phyloP scores from a whole-genome alignment of 2,113 vertebrate genomes.

The Dolichotis patagonum region DNA sequence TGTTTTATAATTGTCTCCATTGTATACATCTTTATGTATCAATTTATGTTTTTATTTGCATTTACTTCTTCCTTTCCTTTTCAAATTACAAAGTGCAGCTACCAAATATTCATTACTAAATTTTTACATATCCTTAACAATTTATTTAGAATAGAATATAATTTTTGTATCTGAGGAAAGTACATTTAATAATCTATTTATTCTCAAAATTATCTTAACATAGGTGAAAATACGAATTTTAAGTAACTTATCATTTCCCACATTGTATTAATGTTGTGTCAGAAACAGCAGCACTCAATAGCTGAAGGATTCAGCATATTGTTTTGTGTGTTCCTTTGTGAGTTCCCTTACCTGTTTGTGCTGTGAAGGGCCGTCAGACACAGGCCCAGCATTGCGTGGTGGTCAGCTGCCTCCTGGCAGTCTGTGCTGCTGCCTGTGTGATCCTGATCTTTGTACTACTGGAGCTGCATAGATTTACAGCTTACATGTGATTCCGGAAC shows the following conservation, averaged over 20 bases:
- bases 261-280: neutral
- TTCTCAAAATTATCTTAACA: neutral
- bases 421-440: neutral
- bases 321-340: neutral
- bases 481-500: neutral
- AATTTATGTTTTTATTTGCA: neutral
- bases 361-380: neutral
- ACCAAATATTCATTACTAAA: neutral
- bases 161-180: neutral
- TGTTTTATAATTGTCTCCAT: neutral
- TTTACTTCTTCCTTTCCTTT: neutral
- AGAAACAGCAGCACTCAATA: neutral
- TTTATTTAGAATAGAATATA: neutral
- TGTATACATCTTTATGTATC: neutral
- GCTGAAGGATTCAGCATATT: accelerated
- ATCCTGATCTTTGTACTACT: neutral
- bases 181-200: neutral
- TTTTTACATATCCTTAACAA: neutral
- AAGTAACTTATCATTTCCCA: neutral
- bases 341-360: neutral
- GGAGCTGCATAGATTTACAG: neutral
- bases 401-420: neutral
- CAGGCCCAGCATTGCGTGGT: neutral
- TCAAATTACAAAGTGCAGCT: neutral
- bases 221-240: neutral